phyloP scores from a whole-genome alignment of 2,888 invertebrate species.

The Chymomyza caudatula region DNA sequence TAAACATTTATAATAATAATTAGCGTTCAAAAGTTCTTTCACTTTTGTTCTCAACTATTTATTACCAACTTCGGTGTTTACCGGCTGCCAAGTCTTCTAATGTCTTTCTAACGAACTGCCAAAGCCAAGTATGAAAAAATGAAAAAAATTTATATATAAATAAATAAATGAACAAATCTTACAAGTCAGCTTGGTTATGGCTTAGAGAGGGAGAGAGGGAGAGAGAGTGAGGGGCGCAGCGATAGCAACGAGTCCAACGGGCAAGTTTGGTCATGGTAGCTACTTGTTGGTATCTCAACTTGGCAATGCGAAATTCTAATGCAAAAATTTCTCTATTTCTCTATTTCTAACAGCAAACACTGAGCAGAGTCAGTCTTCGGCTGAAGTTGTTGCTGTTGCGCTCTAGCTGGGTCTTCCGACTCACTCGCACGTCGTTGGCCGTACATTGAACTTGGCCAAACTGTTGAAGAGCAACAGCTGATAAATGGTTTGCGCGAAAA shows the following conservation, averaged over 20 bases:
- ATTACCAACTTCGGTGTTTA: too few species aligned
- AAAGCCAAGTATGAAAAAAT: neutral
- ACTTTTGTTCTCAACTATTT: constrained; percentile 48
- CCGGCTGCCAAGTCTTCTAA: neutral
- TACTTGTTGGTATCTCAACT: neutral
- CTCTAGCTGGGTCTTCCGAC: constrained; percentile 28
- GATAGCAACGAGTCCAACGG: constrained; percentile 3
- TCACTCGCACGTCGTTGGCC: constrained; percentile 54
- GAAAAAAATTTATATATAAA: neutral
- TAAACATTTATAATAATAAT: neutral
- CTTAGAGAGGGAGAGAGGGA: neutral
- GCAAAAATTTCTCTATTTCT: constrained; percentile 68
- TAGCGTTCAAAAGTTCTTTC: constrained; percentile 43
- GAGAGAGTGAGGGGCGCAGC: neutral
- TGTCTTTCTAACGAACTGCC: neutral
- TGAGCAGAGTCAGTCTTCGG: neutral
- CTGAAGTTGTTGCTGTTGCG: constrained; percentile 12
- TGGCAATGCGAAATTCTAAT: constrained; percentile 60
- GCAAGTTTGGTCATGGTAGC: constrained; percentile 7
- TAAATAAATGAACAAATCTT: neutral
- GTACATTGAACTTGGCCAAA: constrained; percentile 64
- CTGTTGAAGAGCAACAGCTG: constrained; percentile 57
- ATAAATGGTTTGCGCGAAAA: constrained; percentile 37
- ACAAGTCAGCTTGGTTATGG: constrained; percentile 1
- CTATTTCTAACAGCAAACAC: constrained; percentile 13